These are phyloP conservation scores for Bibio marci DNA, from an alignment of 2,888 invertebrate species.

Conservation along the genomic window DNA sequence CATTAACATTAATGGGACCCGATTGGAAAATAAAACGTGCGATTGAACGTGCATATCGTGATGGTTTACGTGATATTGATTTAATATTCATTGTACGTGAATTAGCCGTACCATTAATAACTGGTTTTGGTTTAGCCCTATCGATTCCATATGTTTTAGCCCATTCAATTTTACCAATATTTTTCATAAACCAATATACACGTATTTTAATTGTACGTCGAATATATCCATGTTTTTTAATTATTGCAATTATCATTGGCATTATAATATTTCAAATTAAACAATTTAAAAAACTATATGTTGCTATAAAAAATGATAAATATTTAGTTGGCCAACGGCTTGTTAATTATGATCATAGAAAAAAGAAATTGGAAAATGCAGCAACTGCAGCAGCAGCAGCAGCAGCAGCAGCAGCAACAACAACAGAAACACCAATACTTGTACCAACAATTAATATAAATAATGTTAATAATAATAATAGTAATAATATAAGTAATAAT, in stretches of 20 bases:
- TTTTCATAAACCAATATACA: slow-evolving; percentile 42
- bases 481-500: too few relatives aligned
- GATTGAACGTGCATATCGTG: slow-evolving; percentile 84
- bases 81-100: slow-evolving; percentile 69
- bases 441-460: too few relatives aligned
- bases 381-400: slow-evolving; percentile 13
- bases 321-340: slow-evolving; percentile 91
- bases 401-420: slow-evolving; percentile 12
- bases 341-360: slow-evolving; percentile 88
- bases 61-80: slow-evolving; percentile 86
- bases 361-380: slow-evolving; percentile 34
- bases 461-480: too few relatives aligned
- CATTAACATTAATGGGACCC: slow-evolving; percentile 94
- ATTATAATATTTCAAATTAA: slow-evolving; percentile 73
- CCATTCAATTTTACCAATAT: slow-evolving; percentile 53
- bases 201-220: slow-evolving; percentile 65
- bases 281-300: slow-evolving; percentile 86
- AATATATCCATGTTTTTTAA: slow-evolving; percentile 76
- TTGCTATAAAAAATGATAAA: slow-evolving; percentile 98
- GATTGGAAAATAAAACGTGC: slow-evolving; percentile 87
- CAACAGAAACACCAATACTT: too few relatives aligned
- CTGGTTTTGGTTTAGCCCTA: slow-evolving; percentile 74
- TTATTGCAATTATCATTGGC: slow-evolving; percentile 46
- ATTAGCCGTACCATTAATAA: slow-evolving; percentile 77
- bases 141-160: slow-evolving; percentile 87